Evolutionary conservation across 1,140 invertebrate genomes (phyloP), one percentile per base, ranked within the genome.

Genomic region (Portunus trituberculatus): DNA sequence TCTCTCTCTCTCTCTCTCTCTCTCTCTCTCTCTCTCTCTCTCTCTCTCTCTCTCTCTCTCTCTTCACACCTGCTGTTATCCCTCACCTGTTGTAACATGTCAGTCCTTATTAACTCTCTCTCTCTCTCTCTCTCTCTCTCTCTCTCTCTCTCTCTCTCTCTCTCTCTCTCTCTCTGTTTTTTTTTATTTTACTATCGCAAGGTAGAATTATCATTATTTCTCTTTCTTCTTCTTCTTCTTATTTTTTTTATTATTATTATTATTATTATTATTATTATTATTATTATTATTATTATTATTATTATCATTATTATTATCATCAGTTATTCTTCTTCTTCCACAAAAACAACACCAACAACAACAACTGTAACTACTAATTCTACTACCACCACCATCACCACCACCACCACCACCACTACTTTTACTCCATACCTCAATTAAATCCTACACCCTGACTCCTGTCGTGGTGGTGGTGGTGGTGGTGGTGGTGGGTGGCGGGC

Each of bases 1-100:
- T 89, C 87, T 89, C 87, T 89, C 87, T 89, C 87, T 89, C 87
- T 89, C 87, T 89, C 87, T 89, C 87, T 89, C 87, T 89, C 87
- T 89, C 87, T 89, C 87, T 89, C 87, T 89, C 87, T 89, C 87
- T 89, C 87, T 89, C 87, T 89, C 87, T 89, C 87, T 89, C 87
- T 89, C 87, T 89, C 87, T 89, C 87, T 89, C 87, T 39, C 39
- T 39, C 39, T 39, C 39, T 39, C 39, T 39, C 39, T 39, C 39
- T 39, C 39, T 39, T 6, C 39, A 39, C 39, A 39, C 39, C 39
- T 39, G 39, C 39, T 39, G 39, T 1, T 39, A 39, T 6, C 39
- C 39, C 39, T 39, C 39, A 39, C 39, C 39, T 39, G 39, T 39
- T 39, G 39, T 39, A 39, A 39, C 39, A 6, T 39, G 39, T 39